Evolutionary conservation across 2,113 vertebrate genomes (phyloP).

Genomic region (Hemicordylus capensis): DNA sequence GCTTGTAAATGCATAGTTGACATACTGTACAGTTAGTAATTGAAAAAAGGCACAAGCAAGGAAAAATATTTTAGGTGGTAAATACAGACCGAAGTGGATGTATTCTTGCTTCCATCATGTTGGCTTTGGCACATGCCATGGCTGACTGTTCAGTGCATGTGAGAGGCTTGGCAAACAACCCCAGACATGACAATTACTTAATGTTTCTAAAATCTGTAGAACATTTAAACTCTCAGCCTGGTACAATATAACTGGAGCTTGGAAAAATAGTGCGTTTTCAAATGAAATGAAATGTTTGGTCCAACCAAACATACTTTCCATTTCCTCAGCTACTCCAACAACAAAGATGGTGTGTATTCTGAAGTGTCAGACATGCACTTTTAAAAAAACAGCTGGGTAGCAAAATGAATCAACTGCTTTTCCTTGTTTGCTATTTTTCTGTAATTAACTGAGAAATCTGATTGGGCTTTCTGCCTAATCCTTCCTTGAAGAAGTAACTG

Average conservation of each 20-base stretch:
- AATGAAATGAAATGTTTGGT: constrained; percentile 4
- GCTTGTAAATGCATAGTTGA: not conserved
- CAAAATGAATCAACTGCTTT: not conserved
- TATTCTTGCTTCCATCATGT: not conserved
- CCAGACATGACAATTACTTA: constrained; percentile 19
- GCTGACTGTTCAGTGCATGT: not conserved
- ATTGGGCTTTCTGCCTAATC: not conserved
- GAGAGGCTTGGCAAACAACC: constrained; percentile 7
- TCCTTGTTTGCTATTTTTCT: not conserved
- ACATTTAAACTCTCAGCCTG: constrained; percentile 19
- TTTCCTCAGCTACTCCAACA: constrained; percentile 21
- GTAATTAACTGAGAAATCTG: not conserved
- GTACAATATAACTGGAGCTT: not conserved
- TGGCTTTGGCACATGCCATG: not conserved
- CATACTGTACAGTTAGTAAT: not conserved
- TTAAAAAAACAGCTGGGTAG: not conserved
- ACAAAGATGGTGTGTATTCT: not conserved
- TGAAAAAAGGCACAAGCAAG: not conserved
- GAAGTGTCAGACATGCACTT: constrained; percentile 1
- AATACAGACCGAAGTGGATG: not conserved
- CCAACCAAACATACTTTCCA: constrained; percentile 13
- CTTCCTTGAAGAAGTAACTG: not conserved
- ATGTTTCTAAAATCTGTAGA: constrained; percentile 23
- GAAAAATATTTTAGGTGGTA: not conserved
- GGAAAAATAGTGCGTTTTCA: constrained; percentile 22